A percentile compares a stretch with the other conserved stretches of the same genome.
phyloP scores from a whole-genome alignment of 1,140 invertebrate species.

The Reticulitermes speratus region DNA sequence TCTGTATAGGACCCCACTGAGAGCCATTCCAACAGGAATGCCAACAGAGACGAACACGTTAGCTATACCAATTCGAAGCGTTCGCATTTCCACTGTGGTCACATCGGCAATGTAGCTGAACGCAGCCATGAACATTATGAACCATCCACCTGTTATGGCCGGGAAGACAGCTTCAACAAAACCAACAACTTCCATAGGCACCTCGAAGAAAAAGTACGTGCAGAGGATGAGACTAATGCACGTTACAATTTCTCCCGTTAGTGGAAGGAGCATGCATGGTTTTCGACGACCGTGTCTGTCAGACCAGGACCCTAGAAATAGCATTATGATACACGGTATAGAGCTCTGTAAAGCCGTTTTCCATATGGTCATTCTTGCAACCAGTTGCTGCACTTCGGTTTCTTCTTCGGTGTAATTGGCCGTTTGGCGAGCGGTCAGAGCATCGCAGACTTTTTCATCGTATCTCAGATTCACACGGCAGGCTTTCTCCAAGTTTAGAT shows the following conservation, averaged over 20 bases:
- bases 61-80: slow-evolving; percentile 77
- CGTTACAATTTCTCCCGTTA: slow-evolving; percentile 76
- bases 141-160: slow-evolving; percentile 78
- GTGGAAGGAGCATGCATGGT: slow-evolving; percentile 79
- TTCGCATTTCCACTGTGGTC: slow-evolving; percentile 75
- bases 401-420: slow-evolving; percentile 70
- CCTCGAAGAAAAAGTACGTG: slow-evolving; percentile 72
- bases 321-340: slow-evolving; percentile 69
- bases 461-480: slow-evolving; percentile 77
- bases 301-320: slow-evolving; percentile 78
- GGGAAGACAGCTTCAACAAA: slow-evolving; percentile 71
- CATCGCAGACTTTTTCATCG: slow-evolving; percentile 67
- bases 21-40: slow-evolving; percentile 73
- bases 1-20: slow-evolving; percentile 67
- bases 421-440: slow-evolving; percentile 66
- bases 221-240: slow-evolving; percentile 74
- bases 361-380: slow-evolving; percentile 76
- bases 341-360: slow-evolving; percentile 75
- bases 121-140: slow-evolving; percentile 85
- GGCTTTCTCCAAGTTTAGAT: slow-evolving; percentile 80
- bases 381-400: slow-evolving; percentile 70
- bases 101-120: slow-evolving; percentile 89
- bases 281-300: slow-evolving; percentile 74
- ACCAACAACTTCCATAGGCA: slow-evolving; percentile 72
- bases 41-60: slow-evolving; percentile 79